These are phyloP conservation scores for Ametastegia equiseti DNA, from an alignment of 2,888 invertebrate species.

Conservation along the genomic window DNA sequence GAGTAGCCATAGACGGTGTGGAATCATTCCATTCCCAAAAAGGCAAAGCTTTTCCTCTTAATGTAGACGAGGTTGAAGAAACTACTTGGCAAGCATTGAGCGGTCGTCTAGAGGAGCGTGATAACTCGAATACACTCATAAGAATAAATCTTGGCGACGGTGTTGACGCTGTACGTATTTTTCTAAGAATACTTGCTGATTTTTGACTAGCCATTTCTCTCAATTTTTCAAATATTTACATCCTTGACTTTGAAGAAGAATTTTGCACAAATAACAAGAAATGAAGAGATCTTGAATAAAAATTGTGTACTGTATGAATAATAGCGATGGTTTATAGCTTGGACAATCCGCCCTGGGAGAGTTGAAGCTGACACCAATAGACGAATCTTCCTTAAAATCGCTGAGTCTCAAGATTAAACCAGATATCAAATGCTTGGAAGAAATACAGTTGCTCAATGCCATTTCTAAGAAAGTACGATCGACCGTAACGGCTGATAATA, in stretches of 20 bases:
- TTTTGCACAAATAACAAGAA: too few species aligned
- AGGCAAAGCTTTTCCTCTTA: slow-evolving; percentile 79
- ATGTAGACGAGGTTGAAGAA: slow-evolving; percentile 81
- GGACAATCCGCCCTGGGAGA: slow-evolving; percentile 73
- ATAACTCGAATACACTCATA: slow-evolving; percentile 81
- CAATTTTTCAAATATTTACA: not conserved
- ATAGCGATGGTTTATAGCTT: slow-evolving; percentile 61
- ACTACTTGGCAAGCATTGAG: slow-evolving; percentile 80
- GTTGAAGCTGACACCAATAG: slow-evolving; percentile 67
- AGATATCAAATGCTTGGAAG: slow-evolving; percentile 81
- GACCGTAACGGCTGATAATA: slow-evolving; percentile 77
- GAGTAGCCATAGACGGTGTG: slow-evolving; percentile 85
- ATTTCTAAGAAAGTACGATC: slow-evolving; percentile 79
- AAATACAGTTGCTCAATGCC: slow-evolving; percentile 80
- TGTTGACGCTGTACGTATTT: slow-evolving; percentile 80
- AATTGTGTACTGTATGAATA: not conserved
- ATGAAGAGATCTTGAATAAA: too few species aligned
- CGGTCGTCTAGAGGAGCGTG: slow-evolving; percentile 80
- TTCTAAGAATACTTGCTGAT: not conserved
- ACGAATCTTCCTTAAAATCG: slow-evolving; percentile 65
- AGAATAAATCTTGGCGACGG: slow-evolving; percentile 82
- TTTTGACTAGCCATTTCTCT: not conserved
- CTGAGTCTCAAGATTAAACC: slow-evolving; percentile 76
- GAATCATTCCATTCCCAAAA: slow-evolving; percentile 66
- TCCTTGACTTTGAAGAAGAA: too few species aligned